A percentile compares a stretch with the other conserved stretches of the same genome.
phyloP scores from a whole-genome alignment of 2,797 vertebrate species.

The Acanthurus leucopareius region DNA sequence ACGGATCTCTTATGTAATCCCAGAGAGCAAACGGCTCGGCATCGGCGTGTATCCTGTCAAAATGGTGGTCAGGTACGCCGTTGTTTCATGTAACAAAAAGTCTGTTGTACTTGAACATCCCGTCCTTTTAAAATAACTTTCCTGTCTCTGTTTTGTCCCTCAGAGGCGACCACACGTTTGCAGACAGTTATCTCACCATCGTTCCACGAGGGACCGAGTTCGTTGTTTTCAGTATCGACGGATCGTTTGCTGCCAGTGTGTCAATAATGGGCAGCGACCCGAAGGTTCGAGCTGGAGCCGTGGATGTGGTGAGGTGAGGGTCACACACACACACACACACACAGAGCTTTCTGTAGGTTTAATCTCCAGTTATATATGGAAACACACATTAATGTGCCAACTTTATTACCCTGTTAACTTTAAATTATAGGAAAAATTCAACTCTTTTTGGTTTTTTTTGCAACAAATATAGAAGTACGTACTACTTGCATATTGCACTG shows the following conservation, averaged over 20 bases:
- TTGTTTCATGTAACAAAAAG: not conserved
- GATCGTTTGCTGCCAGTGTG: conserved; percentile 97
- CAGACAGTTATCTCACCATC: conserved; percentile 95
- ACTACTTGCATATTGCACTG: too few species aligned
- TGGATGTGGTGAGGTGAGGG: conserved; percentile 95
- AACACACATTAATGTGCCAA: too few species aligned
- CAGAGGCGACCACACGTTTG: conserved; percentile 96
- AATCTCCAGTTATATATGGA: not conserved
- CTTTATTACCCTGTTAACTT: too few species aligned
- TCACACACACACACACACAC: not conserved
- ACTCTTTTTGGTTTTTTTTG: too few species aligned
- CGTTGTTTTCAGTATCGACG: conserved; percentile 98
- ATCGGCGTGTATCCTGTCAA: conserved; percentile 97
- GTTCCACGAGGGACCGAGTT: conserved; percentile 94
- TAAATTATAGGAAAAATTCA: too few species aligned
- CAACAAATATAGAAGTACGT: too few species aligned
- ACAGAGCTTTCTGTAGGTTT: not conserved
- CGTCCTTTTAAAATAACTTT: not conserved
- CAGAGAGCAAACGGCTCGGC: conserved; percentile 89
- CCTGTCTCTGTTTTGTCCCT: not conserved
- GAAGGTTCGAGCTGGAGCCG: conserved; percentile 96
- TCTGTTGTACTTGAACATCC: not conserved
- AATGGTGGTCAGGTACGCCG: conserved; percentile 94
- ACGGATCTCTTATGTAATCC: conserved; percentile 91
- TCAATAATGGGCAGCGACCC: conserved; percentile 99